Evolutionary conservation across 2,888 invertebrate species (phyloP).

Genomic region (Beris morrisii): DNA sequence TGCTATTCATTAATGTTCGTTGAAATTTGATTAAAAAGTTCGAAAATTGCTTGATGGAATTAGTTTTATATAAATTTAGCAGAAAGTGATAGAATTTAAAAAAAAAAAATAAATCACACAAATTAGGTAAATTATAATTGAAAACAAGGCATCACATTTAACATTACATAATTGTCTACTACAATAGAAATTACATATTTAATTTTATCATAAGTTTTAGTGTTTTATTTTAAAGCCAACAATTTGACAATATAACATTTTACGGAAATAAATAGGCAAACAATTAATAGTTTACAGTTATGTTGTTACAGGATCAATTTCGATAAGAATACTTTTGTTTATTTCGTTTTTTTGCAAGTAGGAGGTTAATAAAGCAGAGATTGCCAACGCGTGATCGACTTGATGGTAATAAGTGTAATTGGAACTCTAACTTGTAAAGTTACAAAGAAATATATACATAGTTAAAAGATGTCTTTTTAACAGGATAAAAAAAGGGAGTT

Average conservation of each 20-base stretch:
- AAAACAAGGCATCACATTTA: not conserved
- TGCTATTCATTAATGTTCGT: too few relatives aligned
- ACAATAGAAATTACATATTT: not conserved
- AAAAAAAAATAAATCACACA: not conserved
- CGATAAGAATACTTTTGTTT: too few relatives aligned
- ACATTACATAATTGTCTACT: too few relatives aligned
- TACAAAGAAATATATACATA: too few relatives aligned
- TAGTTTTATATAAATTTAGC: not conserved
- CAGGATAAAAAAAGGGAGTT: too few relatives aligned
- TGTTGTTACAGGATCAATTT: not conserved
- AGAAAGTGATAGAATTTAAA: not conserved
- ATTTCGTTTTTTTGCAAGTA: too few relatives aligned
- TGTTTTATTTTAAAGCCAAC: not conserved
- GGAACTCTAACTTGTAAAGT: too few relatives aligned
- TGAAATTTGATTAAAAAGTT: not conserved
- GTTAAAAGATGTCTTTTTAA: too few relatives aligned
- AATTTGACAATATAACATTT: not conserved
- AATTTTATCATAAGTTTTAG: not conserved
- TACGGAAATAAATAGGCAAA: not conserved
- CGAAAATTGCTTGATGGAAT: not conserved
- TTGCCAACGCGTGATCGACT: too few relatives aligned
- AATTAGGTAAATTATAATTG: not conserved
- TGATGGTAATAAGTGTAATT: too few relatives aligned
- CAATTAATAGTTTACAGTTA: not conserved
- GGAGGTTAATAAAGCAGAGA: too few relatives aligned